Evolutionary conservation across 1,140 invertebrate genomes (phyloP).

Genomic region (Bombus picipes): DNA sequence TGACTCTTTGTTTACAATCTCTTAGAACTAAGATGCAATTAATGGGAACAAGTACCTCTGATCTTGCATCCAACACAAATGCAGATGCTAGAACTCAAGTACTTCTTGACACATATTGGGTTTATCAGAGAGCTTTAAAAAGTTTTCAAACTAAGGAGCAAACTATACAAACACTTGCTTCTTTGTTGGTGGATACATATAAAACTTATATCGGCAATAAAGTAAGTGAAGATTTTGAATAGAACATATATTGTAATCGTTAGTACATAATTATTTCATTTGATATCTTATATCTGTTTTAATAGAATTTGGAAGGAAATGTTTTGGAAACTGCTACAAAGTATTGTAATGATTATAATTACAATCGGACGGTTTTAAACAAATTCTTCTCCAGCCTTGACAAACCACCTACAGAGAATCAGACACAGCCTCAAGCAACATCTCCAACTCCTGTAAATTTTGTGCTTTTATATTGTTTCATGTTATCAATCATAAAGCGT

Average conservation of each 20-base stretch:
- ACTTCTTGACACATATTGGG: constrained; percentile 85
- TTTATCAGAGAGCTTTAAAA: constrained; percentile 86
- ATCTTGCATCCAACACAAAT: constrained; percentile 56
- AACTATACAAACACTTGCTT: constrained; percentile 81
- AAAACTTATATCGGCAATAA: constrained; percentile 82
- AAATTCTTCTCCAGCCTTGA: constrained; percentile 29
- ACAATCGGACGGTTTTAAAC: constrained; percentile 39
- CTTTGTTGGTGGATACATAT: constrained; percentile 85
- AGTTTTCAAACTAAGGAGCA: constrained; percentile 83
- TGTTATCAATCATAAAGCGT: no score
- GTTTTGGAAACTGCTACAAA: constrained; percentile 73
- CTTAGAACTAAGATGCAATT: constrained; percentile 81
- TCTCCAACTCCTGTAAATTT: constrained; percentile 66
- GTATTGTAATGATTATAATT: constrained; percentile 75
- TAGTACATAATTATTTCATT: background rate
- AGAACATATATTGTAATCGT: background rate
- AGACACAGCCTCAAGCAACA: constrained; percentile 34
- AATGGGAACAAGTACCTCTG: constrained; percentile 67
- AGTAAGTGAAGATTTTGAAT: constrained; percentile 65
- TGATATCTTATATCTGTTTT: background rate
- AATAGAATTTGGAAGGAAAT: constrained; percentile 74
- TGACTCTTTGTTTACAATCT: constrained; percentile 87
- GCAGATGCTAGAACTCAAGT: constrained; percentile 76
- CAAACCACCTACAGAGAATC: constrained; percentile 45
- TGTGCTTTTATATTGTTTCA: background rate